Conservation (phyloP, 2,797 vertebrate genomes). For the Passerculus sandwichensis region DNA sequence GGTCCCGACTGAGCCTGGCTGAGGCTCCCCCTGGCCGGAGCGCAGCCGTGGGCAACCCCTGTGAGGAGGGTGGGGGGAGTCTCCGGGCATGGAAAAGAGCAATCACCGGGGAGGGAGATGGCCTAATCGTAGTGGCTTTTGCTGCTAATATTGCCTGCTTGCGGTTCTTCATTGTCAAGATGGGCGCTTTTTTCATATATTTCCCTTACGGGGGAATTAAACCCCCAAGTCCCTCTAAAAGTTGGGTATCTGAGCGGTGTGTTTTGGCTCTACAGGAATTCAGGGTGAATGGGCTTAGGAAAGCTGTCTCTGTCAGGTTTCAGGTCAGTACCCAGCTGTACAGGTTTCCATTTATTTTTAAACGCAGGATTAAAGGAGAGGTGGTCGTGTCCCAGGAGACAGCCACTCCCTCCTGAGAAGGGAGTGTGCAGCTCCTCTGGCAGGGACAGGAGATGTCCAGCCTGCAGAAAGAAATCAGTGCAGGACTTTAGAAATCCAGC, state of each 20-base stretch:
- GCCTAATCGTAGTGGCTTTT: background rate
- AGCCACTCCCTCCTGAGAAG: too few species aligned
- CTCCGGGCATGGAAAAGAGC: background rate
- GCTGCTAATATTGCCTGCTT: accelerated
- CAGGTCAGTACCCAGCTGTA: too few species aligned
- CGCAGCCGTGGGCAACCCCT: background rate
- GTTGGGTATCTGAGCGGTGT: too few species aligned
- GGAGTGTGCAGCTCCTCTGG: too few species aligned
- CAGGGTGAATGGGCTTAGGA: too few species aligned
- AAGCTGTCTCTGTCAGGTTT: too few species aligned
- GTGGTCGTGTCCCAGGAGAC: too few species aligned
- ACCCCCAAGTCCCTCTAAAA: too few species aligned
- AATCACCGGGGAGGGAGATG: accelerated
- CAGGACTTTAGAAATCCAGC: conserved; percentile 87
- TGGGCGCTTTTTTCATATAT: accelerated
- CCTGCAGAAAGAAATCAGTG: conserved; percentile 82
- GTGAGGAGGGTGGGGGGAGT: background rate
- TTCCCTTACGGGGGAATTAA: accelerated
- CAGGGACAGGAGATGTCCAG: too few species aligned
- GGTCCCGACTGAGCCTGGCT: background rate
- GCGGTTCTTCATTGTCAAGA: accelerated
- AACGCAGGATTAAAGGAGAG: too few species aligned
- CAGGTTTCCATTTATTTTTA: background rate
- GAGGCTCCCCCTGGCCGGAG: background rate
- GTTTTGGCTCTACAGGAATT: too few species aligned